These are phyloP conservation scores for Eretmocerus hayati DNA, from an alignment of 2,888 invertebrate genomes.

Conservation along the genomic window DNA sequence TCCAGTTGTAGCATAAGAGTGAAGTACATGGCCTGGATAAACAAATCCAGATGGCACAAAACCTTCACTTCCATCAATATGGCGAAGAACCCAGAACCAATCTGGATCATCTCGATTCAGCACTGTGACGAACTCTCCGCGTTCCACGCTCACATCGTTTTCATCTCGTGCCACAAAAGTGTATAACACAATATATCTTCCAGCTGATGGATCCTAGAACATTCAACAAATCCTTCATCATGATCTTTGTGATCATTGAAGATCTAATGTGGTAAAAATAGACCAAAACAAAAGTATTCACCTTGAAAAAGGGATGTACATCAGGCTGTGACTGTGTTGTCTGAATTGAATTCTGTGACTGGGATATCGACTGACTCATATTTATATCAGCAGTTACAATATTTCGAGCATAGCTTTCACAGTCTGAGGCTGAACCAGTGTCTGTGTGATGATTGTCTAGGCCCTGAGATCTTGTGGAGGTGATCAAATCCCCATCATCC, in stretches of 20 bases:
- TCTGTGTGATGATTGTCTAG: slow-evolving; percentile 42
- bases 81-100: slow-evolving; percentile 92
- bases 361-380: slow-evolving; percentile 44
- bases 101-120: slow-evolving; percentile 90
- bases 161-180: slow-evolving; percentile 90
- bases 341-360: slow-evolving; percentile 51
- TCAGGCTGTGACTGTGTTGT: slow-evolving; percentile 50
- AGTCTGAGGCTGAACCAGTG: slow-evolving; percentile 54
- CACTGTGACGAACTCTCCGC: slow-evolving; percentile 94
- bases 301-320: slow-evolving; percentile 56
- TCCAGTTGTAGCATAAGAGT: slow-evolving; percentile 41
- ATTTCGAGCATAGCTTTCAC: slow-evolving; percentile 56
- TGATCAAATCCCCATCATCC: slow-evolving; percentile 39
- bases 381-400: slow-evolving; percentile 46
- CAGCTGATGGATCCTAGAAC: slow-evolving; percentile 67
- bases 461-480: slow-evolving; percentile 35
- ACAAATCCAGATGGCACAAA: slow-evolving; percentile 93
- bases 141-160: slow-evolving; percentile 87
- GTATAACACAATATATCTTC: slow-evolving; percentile 85
- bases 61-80: slow-evolving; percentile 85
- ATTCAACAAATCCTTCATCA: slow-evolving; percentile 10
- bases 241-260: too few species aligned
- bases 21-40: slow-evolving; percentile 62
- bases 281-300: slow-evolving; percentile 23
- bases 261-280: background rate